A percentile compares a stretch with the other conserved stretches of the same genome.
These are phyloP conservation scores for Mobula hypostoma DNA, from an alignment of 2,113 vertebrate species.

Conservation along the genomic window DNA sequence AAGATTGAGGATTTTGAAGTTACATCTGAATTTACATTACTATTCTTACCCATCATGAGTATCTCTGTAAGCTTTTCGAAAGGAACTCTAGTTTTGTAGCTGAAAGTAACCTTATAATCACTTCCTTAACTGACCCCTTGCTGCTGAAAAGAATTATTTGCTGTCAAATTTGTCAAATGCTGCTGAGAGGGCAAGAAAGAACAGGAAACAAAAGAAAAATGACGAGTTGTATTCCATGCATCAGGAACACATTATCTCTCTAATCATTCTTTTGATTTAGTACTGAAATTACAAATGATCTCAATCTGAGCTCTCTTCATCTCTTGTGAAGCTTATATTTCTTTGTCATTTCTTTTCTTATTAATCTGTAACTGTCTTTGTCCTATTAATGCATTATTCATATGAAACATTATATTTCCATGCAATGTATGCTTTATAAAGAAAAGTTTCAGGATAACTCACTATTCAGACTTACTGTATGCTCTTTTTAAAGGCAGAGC, in stretches of 20 bases:
- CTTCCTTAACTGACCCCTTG: neutral
- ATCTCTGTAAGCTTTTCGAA: neutral
- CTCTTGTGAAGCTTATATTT: slow-evolving; percentile 1
- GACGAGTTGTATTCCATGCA: too few relatives aligned
- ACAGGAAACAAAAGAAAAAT: too few relatives aligned
- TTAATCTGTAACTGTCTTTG: neutral
- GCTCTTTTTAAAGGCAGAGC: neutral
- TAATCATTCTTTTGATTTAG: neutral
- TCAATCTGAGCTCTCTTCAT: neutral
- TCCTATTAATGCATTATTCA: neutral
- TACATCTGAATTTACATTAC: neutral
- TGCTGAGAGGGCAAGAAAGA: too few relatives aligned
- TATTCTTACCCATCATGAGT: neutral
- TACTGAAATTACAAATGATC: neutral
- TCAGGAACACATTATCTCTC: neutral
- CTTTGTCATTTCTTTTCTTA: neutral
- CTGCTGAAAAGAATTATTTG: neutral
- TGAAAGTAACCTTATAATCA: neutral
- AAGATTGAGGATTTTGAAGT: neutral
- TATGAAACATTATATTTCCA: neutral
- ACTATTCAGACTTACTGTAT: neutral
- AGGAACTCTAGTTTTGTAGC: neutral
- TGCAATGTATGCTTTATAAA: neutral
- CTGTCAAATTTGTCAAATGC: neutral
- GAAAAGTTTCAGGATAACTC: neutral